Base-by-base conservation (phyloP, 1,140 invertebrate genomes). In the Yoshiicerus persimilis region DNA sequence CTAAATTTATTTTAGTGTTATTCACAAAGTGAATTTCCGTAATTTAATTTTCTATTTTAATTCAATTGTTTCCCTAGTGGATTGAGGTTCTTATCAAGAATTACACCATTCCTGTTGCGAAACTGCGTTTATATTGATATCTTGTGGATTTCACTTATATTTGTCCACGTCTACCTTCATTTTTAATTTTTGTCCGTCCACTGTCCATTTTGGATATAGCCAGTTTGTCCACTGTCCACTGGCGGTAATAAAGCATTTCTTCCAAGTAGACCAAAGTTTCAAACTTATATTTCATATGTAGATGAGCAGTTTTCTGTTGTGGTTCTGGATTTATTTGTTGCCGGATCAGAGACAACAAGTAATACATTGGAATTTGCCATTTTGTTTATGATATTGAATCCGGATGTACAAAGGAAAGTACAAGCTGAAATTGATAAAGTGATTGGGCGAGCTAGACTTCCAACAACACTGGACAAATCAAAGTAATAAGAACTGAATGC, bases 311-410 rank as follows among this genome's bases (percentile, higher is more conserved):
- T 90, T 75, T 77, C 89, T 2, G 84, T 84, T 0, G 85, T 88
- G 9, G 83, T 34, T 0, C 25, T 90, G 23, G 93, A 94, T 86
- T 89, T 94, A n/a, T 94, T 94, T 88, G 86, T 96, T 92, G 96
- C 96, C 32, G 96, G 96, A 1, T 96, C 96, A 0, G 96, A 97
- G 92, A 97, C 96, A 0, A 96, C 96, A 0, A 95, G 94, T 30
- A 97, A 96, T 91, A 95, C 95, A 32, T 92, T 97, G 90, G 94
- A 95, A 27, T 97, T 97, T 91, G 94, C 95, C 62, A 95, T 98
- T 84, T 94, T 97, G 84, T 95, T 96, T 89, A 92, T 98, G 89
- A 94, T 97, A 0, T 92, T 95, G 62, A 94, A 96, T 91, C 96
- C 95, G n/a, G 93, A 96, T 25, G 94, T 97, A 1, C 97, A 97